Evolutionary conservation across 2,797 vertebrate genomes (phyloP).

Genomic region (Mergus octosetaceus): DNA sequence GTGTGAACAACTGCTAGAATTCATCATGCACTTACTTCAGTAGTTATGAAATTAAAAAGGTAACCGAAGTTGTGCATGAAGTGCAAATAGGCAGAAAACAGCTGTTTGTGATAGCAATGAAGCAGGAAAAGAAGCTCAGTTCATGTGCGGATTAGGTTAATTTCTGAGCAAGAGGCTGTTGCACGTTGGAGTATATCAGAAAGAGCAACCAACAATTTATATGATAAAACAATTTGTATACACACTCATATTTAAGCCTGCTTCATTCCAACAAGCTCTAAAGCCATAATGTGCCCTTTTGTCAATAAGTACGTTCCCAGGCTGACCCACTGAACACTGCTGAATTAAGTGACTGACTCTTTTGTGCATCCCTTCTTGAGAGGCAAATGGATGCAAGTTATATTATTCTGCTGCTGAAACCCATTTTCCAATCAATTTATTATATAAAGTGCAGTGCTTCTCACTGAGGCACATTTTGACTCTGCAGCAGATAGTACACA

Average conservation of each 20-base stretch:
- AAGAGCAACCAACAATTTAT: constrained; percentile 24
- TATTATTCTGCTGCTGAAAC: not conserved
- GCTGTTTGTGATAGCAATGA: not conserved
- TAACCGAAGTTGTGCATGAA: not conserved
- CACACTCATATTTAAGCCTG: constrained; percentile 15
- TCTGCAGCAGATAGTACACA: not conserved
- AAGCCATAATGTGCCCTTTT: constrained; percentile 26
- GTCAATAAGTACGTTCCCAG: constrained; percentile 25
- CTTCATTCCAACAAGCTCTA: constrained; percentile 21
- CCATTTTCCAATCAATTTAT: not conserved
- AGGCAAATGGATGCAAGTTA: constrained; percentile 31
- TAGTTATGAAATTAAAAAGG: constrained; percentile 1
- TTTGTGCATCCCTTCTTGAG: constrained; percentile 50
- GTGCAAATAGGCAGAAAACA: not conserved
- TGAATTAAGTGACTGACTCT: constrained; percentile 53
- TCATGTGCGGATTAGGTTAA: not conserved
- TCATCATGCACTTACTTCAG: not conserved
- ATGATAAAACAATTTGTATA: constrained; percentile 16
- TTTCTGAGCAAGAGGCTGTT: constrained; percentile 1
- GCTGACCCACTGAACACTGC: constrained; percentile 34
- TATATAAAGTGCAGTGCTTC: not conserved
- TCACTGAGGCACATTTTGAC: not conserved
- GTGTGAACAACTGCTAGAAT: not conserved
- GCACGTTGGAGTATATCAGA: not conserved
- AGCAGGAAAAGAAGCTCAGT: constrained; percentile 4